Percentiles rank a stretch among this genome's conserved stretches.
phyloP scores from a whole-genome alignment of 2,888 invertebrate species.

The Boloria euphrosyne region DNA sequence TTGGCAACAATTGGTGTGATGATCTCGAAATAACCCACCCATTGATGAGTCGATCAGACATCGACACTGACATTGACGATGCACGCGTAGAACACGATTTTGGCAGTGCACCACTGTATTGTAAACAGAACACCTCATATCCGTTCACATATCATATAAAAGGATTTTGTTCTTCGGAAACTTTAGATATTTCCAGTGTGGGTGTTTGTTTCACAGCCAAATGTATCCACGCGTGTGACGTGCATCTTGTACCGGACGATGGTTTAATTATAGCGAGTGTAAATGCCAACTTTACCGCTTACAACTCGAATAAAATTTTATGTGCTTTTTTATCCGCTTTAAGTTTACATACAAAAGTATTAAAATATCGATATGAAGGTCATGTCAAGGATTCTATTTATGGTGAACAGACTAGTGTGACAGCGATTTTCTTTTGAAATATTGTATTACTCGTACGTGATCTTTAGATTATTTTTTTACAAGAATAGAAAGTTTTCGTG shows the following conservation, averaged over 20 bases:
- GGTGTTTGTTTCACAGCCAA: conserved; percentile 66
- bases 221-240: conserved; percentile 57
- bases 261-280: conserved; percentile 71
- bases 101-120: conserved; percentile 56
- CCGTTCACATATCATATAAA: conserved; percentile 25
- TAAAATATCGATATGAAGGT: background rate
- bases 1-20: conserved; percentile 60
- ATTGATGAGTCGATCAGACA: conserved; percentile 69
- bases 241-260: conserved; percentile 52
- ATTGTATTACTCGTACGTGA: too few species aligned
- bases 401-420: too few species aligned
- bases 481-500: too few species aligned
- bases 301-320: conserved; percentile 58
- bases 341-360: too few species aligned
- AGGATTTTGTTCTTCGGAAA: conserved; percentile 26
- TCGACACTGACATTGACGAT: conserved; percentile 74
- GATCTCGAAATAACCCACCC: conserved; percentile 63
- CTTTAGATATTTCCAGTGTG: conserved; percentile 48
- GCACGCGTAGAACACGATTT: conserved; percentile 52
- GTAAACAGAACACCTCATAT: conserved; percentile 41
- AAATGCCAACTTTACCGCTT: conserved; percentile 72
- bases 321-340: conserved; percentile 42
- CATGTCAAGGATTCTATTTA: too few species aligned
- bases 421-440: too few species aligned
- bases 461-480: too few species aligned